phyloP scores from a whole-genome alignment of 2,113 vertebrate genomes.

The Xiphias gladius region DNA sequence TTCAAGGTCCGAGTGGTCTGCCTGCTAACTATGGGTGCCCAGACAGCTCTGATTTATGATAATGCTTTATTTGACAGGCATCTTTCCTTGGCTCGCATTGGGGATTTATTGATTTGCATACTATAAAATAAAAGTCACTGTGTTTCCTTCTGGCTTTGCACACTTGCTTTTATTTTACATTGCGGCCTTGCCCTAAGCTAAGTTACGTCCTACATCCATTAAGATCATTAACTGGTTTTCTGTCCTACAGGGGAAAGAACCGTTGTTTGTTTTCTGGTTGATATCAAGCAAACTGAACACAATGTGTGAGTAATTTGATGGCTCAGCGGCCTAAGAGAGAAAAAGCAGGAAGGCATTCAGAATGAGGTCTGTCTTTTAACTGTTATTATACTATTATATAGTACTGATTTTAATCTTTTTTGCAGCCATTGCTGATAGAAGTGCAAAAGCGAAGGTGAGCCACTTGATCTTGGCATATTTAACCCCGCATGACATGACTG shows the following conservation, averaged over 20 bases:
- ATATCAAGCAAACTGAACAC: not conserved
- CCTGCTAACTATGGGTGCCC: constrained; percentile 9
- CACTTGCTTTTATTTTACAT: not conserved
- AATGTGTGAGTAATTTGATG: not conserved
- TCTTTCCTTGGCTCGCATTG: not conserved
- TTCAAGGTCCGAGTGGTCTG: constrained; percentile 56
- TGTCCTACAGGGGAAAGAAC: not conserved
- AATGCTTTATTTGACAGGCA: constrained; percentile 12
- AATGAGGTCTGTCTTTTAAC: not conserved
- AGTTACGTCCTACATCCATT: not conserved
- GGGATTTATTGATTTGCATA: constrained; percentile 27
- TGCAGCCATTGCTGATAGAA: not conserved
- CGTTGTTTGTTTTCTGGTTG: not conserved
- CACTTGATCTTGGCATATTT: not conserved
- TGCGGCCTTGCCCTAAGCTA: too few relatives aligned
- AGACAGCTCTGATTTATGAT: constrained; percentile 52
- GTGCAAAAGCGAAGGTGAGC: not conserved
- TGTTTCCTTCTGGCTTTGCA: too few relatives aligned
- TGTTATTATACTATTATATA: too few relatives aligned
- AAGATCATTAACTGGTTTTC: not conserved
- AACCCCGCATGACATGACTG: not conserved
- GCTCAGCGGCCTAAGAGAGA: not conserved
- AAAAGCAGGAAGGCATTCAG: not conserved
- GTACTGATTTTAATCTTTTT: not conserved
- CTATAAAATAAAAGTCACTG: not conserved